phyloP scores from a whole-genome alignment of 2,888 invertebrate species.

The Erebia palarica region DNA sequence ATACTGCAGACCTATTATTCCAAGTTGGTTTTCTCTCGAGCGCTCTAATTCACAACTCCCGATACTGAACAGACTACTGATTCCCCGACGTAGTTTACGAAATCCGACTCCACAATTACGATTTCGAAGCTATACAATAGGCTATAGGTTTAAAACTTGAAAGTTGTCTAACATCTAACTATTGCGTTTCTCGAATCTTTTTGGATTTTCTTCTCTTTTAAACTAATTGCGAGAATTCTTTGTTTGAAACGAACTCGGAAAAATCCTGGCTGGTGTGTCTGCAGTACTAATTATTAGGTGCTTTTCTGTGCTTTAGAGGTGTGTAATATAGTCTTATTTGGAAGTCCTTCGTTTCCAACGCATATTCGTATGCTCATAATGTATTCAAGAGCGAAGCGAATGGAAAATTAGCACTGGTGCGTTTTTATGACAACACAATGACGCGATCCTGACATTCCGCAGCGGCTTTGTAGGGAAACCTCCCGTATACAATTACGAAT shows the following conservation, averaged over 20 bases:
- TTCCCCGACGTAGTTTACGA: slow-evolving; percentile 49
- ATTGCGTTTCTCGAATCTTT: slow-evolving; percentile 38
- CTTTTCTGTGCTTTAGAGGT: neutral
- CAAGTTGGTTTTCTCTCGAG: slow-evolving; percentile 37
- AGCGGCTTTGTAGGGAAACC: slow-evolving; percentile 65
- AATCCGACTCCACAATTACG: slow-evolving; percentile 45
- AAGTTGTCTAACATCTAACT: slow-evolving; percentile 39
- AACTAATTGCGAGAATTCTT: slow-evolving; percentile 20
- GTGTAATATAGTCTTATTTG: slow-evolving; percentile 40
- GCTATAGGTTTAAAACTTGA: slow-evolving; percentile 50
- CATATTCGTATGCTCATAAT: slow-evolving; percentile 59
- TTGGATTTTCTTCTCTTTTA: slow-evolving; percentile 30
- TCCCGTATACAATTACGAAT: slow-evolving; percentile 66
- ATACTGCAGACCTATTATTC: slow-evolving; percentile 35
- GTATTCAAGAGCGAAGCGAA: slow-evolving; percentile 61
- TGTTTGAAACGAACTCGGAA: neutral
- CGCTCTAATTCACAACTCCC: slow-evolving; percentile 42
- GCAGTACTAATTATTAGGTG: neutral
- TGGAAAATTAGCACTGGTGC: slow-evolving; percentile 72
- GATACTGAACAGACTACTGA: slow-evolving; percentile 48
- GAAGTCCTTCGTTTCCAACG: slow-evolving; percentile 48
- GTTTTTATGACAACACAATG: slow-evolving; percentile 75
- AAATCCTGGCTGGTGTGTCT: neutral
- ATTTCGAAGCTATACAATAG: slow-evolving; percentile 49
- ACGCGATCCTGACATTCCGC: slow-evolving; percentile 67